Evolutionary conservation across 2,797 vertebrate species (phyloP).

Genomic region (Macropodus opercularis): DNA sequence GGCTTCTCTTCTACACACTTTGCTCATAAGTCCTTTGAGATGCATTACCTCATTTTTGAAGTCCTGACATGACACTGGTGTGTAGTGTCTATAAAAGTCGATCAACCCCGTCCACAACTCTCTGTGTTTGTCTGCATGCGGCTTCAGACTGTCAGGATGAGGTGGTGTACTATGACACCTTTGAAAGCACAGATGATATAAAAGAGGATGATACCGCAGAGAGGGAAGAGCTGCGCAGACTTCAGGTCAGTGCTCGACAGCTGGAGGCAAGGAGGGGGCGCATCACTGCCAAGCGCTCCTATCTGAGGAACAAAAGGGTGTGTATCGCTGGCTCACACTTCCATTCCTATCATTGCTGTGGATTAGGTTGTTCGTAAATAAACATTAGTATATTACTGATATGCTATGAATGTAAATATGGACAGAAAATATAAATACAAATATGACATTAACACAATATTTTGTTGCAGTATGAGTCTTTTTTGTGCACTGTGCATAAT

Average conservation of each 20-base stretch:
- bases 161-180: constrained; percentile 98
- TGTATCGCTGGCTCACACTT: constrained; percentile 13
- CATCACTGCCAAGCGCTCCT: constrained; percentile 96
- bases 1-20: background rate
- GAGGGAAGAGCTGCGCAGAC: constrained; percentile 88
- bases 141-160: constrained; percentile 91
- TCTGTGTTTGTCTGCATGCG: constrained; percentile 21
- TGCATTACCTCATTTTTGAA: background rate
- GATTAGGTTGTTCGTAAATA: background rate
- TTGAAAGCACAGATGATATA: constrained; percentile 93
- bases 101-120: background rate
- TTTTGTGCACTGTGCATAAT: background rate
- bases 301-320: constrained; percentile 97
- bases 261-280: constrained; percentile 95
- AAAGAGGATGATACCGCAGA: constrained; percentile 80
- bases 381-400: background rate
- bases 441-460: background rate
- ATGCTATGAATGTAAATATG: background rate
- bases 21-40: background rate
- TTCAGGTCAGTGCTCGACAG: constrained; percentile 91
- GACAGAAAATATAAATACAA: no score
- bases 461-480: background rate
- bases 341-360: background rate
- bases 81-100: background rate
- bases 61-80: background rate